Evolutionary conservation across 2,888 invertebrate species (phyloP).

Genomic region (Oxytorus armatus): DNA sequence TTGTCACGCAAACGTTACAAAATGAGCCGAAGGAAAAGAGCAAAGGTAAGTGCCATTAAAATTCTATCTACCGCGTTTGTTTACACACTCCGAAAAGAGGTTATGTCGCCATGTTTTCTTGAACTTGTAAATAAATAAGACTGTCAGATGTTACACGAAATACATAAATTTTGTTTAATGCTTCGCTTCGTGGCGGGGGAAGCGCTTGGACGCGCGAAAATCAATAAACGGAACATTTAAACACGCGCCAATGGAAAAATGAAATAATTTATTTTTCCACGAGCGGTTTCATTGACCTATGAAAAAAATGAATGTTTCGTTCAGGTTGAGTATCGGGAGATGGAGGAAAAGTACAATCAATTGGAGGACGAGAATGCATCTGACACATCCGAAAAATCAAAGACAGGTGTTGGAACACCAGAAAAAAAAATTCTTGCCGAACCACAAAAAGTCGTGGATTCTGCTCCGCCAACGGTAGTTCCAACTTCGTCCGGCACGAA

Average conservation of each 20-base stretch:
- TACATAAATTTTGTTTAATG: neutral
- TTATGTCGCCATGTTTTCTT: slow-evolving; percentile 36
- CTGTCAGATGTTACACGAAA: slow-evolving; percentile 2
- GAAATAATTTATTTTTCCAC: neutral
- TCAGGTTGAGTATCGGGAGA: slow-evolving; percentile 88
- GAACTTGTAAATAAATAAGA: slow-evolving; percentile 4
- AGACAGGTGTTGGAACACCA: slow-evolving; percentile 84
- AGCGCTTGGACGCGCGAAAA: neutral
- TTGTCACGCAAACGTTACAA: slow-evolving; percentile 28
- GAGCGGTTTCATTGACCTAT: slow-evolving; percentile 76
- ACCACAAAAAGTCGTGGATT: slow-evolving; percentile 86
- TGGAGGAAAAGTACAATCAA: slow-evolving; percentile 88
- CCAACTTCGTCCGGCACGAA: slow-evolving; percentile 85
- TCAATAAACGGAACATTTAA: neutral
- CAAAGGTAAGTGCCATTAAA: slow-evolving; percentile 83
- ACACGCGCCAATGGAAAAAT: neutral
- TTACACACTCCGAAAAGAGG: neutral
- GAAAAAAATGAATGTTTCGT: slow-evolving; percentile 13
- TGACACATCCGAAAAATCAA: slow-evolving; percentile 88
- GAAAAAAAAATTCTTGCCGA: slow-evolving; percentile 79
- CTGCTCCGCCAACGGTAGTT: slow-evolving; percentile 85
- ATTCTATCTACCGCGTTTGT: neutral
- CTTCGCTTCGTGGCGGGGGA: neutral
- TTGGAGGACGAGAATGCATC: slow-evolving; percentile 88
- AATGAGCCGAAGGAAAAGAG: slow-evolving; percentile 88